These are phyloP conservation scores for Cephus runcator DNA, from an alignment of 2,888 invertebrate species.

Conservation along the genomic window DNA sequence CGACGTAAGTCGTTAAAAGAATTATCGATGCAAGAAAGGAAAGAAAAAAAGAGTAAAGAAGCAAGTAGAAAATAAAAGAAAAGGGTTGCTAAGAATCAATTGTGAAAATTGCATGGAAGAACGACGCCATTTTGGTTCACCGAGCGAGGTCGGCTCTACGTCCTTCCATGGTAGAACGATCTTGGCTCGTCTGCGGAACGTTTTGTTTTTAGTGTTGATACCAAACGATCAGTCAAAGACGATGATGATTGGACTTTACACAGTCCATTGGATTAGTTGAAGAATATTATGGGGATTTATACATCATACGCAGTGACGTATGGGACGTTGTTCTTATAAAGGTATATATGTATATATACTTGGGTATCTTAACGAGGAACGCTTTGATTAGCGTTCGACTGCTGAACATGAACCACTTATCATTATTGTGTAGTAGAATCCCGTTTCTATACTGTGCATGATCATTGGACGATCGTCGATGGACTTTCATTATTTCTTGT, in stretches of 20 bases:
- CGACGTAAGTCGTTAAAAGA: neutral
- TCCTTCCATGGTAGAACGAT: neutral
- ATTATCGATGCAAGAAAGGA: neutral
- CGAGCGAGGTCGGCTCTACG: neutral
- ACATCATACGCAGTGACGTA: slow-evolving; percentile 3
- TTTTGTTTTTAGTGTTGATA: slow-evolving; percentile 16
- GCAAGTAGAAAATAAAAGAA: neutral
- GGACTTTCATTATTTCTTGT: neutral
- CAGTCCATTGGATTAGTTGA: neutral
- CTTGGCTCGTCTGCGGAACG: neutral
- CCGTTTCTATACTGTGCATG: neutral
- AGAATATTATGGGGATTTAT: too few species aligned
- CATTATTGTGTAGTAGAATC: neutral
- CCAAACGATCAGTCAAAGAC: slow-evolving; percentile 9
- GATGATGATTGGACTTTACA: neutral
- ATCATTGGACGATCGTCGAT: neutral
- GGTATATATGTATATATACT: slow-evolving; percentile 2
- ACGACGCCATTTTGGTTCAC: neutral
- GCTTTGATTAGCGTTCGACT: too few species aligned
- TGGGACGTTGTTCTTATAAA: slow-evolving; percentile 9
- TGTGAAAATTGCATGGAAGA: neutral
- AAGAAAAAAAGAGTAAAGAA: neutral
- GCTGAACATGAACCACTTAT: slow-evolving; percentile 4
- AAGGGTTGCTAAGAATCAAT: neutral
- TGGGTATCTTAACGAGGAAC: neutral